A percentile compares a stretch with the other conserved stretches of the same genome.
These are phyloP conservation scores for Acrobasis repandana DNA, from an alignment of 2,888 invertebrate genomes.

Conservation along the genomic window DNA sequence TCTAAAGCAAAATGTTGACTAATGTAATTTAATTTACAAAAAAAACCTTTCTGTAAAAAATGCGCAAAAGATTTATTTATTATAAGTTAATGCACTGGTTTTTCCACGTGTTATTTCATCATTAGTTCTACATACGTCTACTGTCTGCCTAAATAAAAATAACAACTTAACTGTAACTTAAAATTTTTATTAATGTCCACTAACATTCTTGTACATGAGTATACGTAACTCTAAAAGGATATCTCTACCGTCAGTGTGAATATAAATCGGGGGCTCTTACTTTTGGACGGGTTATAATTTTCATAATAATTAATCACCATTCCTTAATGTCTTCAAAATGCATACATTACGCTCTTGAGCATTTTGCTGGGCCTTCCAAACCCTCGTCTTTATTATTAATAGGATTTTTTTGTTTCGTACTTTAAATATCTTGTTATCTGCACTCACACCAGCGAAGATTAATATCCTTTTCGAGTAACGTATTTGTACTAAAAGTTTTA, in stretches of 20 bases:
- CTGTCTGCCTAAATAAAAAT: no score
- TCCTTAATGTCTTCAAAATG: conserved; percentile 42
- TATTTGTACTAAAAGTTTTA: not conserved
- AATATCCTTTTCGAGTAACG: not conserved
- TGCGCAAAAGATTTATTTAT: no score
- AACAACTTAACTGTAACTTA: no score
- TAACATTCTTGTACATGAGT: not conserved
- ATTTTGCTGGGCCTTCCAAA: not conserved
- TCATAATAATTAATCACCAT: conserved; percentile 49
- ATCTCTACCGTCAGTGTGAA: conserved; percentile 28
- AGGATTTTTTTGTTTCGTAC: conserved; percentile 2
- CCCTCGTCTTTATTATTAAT: conserved; percentile 21
- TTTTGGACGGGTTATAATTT: conserved; percentile 31
- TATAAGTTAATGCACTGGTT: no score
- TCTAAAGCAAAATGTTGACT: no score
- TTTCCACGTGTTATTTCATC: no score
- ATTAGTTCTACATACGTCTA: no score
- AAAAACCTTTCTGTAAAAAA: no score
- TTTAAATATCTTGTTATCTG: conserved; percentile 23
- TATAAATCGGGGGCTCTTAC: conserved; percentile 33
- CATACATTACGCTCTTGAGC: not conserved
- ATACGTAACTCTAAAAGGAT: not conserved
- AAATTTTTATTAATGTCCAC: no score
- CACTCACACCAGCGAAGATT: not conserved
- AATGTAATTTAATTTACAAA: no score